These are phyloP conservation scores for Hofmannophila pseudospretella DNA, from an alignment of 2,888 invertebrate genomes.

Conservation along the genomic window DNA sequence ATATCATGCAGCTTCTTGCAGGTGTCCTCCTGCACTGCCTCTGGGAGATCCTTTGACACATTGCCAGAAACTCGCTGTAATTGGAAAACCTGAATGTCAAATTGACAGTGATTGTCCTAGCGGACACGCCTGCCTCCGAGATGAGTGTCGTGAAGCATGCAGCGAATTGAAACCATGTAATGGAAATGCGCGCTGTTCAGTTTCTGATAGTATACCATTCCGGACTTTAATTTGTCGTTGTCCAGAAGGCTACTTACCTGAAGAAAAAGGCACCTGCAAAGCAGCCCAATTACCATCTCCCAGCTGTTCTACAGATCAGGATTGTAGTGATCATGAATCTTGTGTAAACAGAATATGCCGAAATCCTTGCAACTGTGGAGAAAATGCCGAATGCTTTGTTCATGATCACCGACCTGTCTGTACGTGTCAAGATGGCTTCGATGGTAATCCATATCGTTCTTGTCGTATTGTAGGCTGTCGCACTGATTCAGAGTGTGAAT, in stretches of 20 bases:
- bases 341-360: constrained; percentile 92
- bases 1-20: constrained; percentile 89
- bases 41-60: constrained; percentile 88
- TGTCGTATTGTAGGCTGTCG: constrained; percentile 91
- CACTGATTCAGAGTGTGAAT: constrained; percentile 89
- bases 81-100: constrained; percentile 82
- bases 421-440: constrained; percentile 89
- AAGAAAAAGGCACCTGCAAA: constrained; percentile 87
- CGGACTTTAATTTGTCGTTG: constrained; percentile 93
- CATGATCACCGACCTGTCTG: constrained; percentile 92
- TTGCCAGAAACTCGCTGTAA: constrained; percentile 77
- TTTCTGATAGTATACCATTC: constrained; percentile 90
- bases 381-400: constrained; percentile 88
- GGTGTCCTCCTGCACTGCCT: constrained; percentile 88
- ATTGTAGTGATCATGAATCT: constrained; percentile 87
- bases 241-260: constrained; percentile 90
- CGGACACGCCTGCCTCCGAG: constrained; percentile 87
- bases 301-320: constrained; percentile 87
- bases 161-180: constrained; percentile 86
- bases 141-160: constrained; percentile 88
- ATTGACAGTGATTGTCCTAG: constrained; percentile 89
- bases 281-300: constrained; percentile 83
- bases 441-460: constrained; percentile 90
- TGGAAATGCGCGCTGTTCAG: constrained; percentile 86
- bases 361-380: constrained; percentile 92